A percentile compares a stretch with the other conserved stretches of the same genome.
Evolutionary conservation across 2,797 vertebrate species (phyloP).

Genomic region (Cryptoprocta ferox): DNA sequence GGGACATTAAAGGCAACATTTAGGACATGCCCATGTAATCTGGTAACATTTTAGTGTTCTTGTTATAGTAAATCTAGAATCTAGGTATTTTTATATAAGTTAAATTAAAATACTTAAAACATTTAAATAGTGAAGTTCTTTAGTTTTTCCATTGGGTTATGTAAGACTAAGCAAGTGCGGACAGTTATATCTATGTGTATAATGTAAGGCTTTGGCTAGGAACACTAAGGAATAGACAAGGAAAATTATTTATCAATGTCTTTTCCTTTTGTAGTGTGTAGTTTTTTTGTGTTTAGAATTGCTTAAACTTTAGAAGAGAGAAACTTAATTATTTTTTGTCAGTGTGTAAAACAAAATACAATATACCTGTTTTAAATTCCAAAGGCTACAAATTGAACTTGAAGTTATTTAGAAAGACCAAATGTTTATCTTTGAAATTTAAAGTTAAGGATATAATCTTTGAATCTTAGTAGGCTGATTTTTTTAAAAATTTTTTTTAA

Average conservation of each 20-base stretch:
- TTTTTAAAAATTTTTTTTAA: too few species aligned
- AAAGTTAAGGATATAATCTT: constrained; percentile 21
- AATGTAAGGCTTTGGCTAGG: constrained; percentile 37
- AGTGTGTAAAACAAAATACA: background rate
- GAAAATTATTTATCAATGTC: constrained; percentile 1
- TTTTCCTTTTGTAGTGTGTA: constrained; percentile 53
- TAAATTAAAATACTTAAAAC: background rate
- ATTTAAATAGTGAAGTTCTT: constrained; percentile 47
- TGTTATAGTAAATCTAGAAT: constrained; percentile 37
- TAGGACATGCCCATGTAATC: background rate
- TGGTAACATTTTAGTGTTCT: background rate
- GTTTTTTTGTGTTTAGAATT: constrained; percentile 21
- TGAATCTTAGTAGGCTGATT: constrained; percentile 12
- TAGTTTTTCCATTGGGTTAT: constrained; percentile 52
- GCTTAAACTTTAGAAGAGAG: constrained; percentile 16
- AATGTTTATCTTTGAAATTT: constrained; percentile 32
- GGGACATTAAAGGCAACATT: background rate
- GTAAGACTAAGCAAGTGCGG: background rate
- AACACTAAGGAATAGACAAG: background rate
- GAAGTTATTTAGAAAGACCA: constrained; percentile 15
- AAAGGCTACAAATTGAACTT: constrained; percentile 23
- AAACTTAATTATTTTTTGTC: constrained; percentile 42
- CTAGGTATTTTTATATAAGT: background rate
- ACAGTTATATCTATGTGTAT: background rate
- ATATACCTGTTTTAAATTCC: constrained; percentile 23